Evolutionary conservation across 2,797 vertebrate species (phyloP).

Genomic region (Cygnus olor): DNA sequence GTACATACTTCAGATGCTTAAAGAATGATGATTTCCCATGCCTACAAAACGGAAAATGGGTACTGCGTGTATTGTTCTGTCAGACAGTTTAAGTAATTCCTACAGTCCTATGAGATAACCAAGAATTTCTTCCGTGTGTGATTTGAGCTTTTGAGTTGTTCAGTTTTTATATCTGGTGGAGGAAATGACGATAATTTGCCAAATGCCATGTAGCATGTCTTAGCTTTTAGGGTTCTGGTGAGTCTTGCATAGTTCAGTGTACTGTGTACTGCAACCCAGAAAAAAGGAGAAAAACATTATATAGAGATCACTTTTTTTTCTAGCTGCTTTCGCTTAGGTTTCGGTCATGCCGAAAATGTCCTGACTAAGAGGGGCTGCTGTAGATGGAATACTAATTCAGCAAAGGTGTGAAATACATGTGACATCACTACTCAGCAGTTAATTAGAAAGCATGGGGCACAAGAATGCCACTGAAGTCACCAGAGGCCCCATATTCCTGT

Average conservation of each 20-base stretch:
- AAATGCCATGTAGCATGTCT: not conserved
- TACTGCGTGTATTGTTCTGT: not conserved
- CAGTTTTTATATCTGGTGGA: slow-evolving; percentile 6
- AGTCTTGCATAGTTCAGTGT: not conserved
- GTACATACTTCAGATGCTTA: not conserved
- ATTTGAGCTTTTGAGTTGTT: slow-evolving; percentile 18
- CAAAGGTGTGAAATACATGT: not conserved
- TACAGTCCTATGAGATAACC: slow-evolving; percentile 3
- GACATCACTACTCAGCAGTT: not conserved
- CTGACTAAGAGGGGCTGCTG: not conserved
- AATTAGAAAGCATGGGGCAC: not conserved
- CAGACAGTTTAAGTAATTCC: slow-evolving; percentile 29
- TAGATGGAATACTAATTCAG: not conserved
- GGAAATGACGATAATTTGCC: not conserved
- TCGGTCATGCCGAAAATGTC: not conserved
- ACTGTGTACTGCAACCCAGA: not conserved
- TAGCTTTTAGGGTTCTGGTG: not conserved
- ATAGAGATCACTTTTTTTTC: not conserved
- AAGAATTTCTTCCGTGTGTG: not conserved
- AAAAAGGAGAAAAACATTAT: not conserved
- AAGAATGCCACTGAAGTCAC: not conserved
- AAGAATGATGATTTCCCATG: slow-evolving; percentile 21
- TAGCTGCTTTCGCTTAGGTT: not conserved
- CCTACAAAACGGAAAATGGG: not conserved
- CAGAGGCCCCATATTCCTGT: not conserved